Evolutionary conservation across 2,888 invertebrate genomes (phyloP).

Genomic region (Dorcus parallelipipedus): DNA sequence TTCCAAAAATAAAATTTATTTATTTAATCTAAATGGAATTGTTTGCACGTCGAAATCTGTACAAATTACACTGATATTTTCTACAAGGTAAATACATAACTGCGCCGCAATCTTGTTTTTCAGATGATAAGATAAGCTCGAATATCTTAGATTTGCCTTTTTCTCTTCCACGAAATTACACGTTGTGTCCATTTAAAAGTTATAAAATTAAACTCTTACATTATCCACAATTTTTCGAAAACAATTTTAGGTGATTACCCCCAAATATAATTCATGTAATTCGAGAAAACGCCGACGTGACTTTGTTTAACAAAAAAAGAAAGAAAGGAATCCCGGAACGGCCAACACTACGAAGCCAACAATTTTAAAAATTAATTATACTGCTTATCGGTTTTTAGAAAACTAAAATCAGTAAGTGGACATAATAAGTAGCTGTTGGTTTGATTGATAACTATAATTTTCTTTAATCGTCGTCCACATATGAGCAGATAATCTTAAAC

Average conservation of each 20-base stretch:
- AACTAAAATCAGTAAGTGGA: constrained; percentile 33
- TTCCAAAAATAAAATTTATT: too few relatives aligned
- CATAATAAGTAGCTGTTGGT: constrained; percentile 46
- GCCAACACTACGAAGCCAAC: not conserved
- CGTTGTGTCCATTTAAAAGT: too few relatives aligned
- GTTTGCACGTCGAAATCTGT: too few relatives aligned
- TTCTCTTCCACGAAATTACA: not conserved
- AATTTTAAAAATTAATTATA: constrained; percentile 20
- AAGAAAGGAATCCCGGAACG: not conserved
- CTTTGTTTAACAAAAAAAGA: not conserved
- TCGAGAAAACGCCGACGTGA: not conserved
- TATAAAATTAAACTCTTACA: not conserved
- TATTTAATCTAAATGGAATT: too few relatives aligned
- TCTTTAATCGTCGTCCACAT: constrained; percentile 37
- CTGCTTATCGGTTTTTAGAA: constrained; percentile 24
- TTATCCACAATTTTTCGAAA: not conserved
- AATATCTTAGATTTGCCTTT: not conserved
- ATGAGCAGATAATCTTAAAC: constrained; percentile 41
- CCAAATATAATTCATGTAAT: not conserved
- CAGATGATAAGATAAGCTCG: too few relatives aligned
- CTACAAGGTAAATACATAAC: too few relatives aligned
- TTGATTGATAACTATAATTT: constrained; percentile 47
- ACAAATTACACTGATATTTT: too few relatives aligned
- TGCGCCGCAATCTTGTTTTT: too few relatives aligned
- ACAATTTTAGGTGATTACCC: constrained; percentile 2